Evolutionary conservation across 2,888 invertebrate species (phyloP).

Genomic region (Leucania comma): DNA sequence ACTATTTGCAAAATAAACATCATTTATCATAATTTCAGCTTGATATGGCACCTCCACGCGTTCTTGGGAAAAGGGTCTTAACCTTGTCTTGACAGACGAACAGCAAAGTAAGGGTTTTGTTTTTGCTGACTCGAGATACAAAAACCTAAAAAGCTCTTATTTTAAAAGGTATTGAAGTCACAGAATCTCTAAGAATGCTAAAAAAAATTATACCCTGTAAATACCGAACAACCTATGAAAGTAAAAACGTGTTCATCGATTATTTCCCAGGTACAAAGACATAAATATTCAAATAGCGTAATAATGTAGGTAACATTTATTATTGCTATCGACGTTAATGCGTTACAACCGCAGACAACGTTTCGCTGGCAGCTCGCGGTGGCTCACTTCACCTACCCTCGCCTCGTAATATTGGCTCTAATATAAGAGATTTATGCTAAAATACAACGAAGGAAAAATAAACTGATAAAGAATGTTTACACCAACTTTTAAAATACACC

Average conservation of each 20-base stretch:
- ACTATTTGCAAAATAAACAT: too few species aligned
- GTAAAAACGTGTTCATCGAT: constrained; percentile 13
- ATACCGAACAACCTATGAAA: not conserved
- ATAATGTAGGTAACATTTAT: constrained; percentile 35
- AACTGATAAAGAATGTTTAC: not conserved
- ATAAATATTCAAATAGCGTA: constrained; percentile 20
- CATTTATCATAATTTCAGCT: too few species aligned
- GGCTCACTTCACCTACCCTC: not conserved
- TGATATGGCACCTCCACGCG: too few species aligned
- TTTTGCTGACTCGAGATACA: too few species aligned
- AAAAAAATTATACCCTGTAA: not conserved
- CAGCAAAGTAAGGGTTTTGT: too few species aligned
- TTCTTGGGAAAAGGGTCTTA: too few species aligned
- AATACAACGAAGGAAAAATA: constrained; percentile 5
- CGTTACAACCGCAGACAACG: constrained; percentile 43
- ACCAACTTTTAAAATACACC: too few species aligned
- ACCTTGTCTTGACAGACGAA: too few species aligned
- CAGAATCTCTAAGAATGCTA: too few species aligned
- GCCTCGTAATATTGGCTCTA: constrained; percentile 1
- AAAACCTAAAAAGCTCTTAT: too few species aligned
- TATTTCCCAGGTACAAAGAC: not conserved
- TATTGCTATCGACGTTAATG: constrained; percentile 53
- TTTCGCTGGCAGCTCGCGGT: constrained; percentile 49
- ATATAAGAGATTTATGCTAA: constrained; percentile 16
- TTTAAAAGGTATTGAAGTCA: too few species aligned